Evolutionary conservation across 2,888 invertebrate species (phyloP), one percentile per base, ranked within the genome.

Genomic region (Cryptophagus acutangulus): DNA sequence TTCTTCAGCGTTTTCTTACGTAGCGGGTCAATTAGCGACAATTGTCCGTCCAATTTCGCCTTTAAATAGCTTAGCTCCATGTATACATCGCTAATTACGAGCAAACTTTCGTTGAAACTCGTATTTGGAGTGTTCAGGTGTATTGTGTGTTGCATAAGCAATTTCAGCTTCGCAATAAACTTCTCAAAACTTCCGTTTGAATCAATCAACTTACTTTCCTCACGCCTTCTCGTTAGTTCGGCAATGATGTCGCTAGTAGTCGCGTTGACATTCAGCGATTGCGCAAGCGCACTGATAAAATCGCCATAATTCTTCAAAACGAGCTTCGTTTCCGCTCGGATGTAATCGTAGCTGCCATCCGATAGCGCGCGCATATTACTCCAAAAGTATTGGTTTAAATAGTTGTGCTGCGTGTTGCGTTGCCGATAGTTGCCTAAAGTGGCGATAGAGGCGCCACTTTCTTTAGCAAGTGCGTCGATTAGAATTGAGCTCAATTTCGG

Each of bases 1-100:
- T 82, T 74, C 68, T 87, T 87, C 0, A 91, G 65, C 1, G 78
- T 73, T 48, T 82, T 78, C 66, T 90, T 90, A 41, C 84, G 80
- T 0, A 88, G 81, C 0, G 92, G 91, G 72, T 95, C 95, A 3
- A 93, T 82, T 1, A 79, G 67, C 12, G 82, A 83, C 8, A 84
- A 71, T 61, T 79, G 76, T 0, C 78, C 73, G 58, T 80, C 74
- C 2, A 84, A 61, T 49, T 73, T 70, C 0, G 77, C 61, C 53
- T 79, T 76, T 1, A 81, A 49, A 13, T 76, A 64, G 49, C 81
- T 81, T 2, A 78, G 66, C 13, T 73, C 53, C 33, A 64, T 59
- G 47, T 66, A 65, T 14, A 62, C 39, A 44, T 63, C 61, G 2
- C 62, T 56, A 26, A 26, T 26, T 26, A 26, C 24, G n/a, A 42